A percentile compares a stretch with the other conserved stretches of the same genome.
phyloP scores from a whole-genome alignment of 2,113 vertebrate species.

The Marcusenius ussheri region DNA sequence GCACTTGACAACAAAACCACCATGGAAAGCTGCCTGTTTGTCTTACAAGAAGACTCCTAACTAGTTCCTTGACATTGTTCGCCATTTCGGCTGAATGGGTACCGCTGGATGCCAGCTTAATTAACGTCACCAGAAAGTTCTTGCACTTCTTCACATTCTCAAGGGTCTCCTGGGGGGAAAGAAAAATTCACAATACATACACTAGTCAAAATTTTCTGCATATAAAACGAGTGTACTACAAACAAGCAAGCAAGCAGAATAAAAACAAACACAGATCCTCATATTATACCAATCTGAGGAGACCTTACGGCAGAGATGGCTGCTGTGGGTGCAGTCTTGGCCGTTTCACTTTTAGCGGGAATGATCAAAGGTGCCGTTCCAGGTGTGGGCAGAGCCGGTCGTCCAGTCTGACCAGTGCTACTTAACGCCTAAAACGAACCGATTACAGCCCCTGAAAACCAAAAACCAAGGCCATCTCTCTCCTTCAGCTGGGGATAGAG shows the following conservation, averaged over 20 bases:
- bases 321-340: neutral
- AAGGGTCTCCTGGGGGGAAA: conserved; percentile 63
- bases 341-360: conserved; percentile 6
- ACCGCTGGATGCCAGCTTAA: conserved; percentile 84
- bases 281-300: neutral
- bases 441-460: neutral
- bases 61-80: conserved; percentile 77
- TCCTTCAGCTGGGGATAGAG: neutral
- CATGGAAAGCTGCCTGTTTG: neutral
- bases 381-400: neutral
- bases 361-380: neutral
- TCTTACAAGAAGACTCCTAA: conserved; percentile 80
- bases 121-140: conserved; percentile 88
- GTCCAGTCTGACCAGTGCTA: neutral
- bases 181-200: neutral
- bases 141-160: conserved; percentile 98
- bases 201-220: neutral
- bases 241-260: neutral
- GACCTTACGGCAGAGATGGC: conserved; percentile 20
- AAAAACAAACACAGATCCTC: neutral
- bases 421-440: neutral
- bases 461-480: neutral
- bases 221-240: neutral
- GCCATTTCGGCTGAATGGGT: conserved; percentile 77
- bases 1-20: neutral